Percentiles rank a stretch among this genome's conserved stretches.
Evolutionary conservation across 2,797 vertebrate genomes (phyloP).

Genomic region (Liparis tanakae): DNA sequence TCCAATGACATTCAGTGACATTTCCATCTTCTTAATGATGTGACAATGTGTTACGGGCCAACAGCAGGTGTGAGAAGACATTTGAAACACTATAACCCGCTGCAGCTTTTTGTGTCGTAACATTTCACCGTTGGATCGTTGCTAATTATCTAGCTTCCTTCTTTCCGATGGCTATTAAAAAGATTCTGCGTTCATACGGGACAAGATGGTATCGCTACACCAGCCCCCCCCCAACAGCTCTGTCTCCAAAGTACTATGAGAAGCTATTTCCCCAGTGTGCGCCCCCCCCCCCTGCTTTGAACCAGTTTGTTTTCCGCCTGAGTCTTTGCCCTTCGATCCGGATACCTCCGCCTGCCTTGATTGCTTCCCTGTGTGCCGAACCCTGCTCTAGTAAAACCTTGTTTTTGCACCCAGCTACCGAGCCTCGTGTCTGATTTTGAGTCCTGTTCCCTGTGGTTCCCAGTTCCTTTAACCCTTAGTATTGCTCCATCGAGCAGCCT

Average conservation of each 20-base stretch:
- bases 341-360: no score
- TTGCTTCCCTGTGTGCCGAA: no score
- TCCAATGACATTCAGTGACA: slow-evolving; percentile 28
- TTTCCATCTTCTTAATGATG: slow-evolving; percentile 29
- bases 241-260: no score
- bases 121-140: not conserved
- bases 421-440: no score
- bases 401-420: no score
- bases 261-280: no score
- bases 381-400: no score
- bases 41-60: slow-evolving; percentile 4
- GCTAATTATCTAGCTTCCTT: not conserved
- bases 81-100: slow-evolving; percentile 6
- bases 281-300: no score
- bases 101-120: not conserved
- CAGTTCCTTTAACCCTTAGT: not conserved
- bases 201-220: not conserved
- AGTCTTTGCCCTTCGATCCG: no score
- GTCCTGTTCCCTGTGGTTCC: no score
- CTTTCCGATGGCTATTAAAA: not conserved
- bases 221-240: no score
- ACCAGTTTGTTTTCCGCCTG: no score
- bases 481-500: not conserved
- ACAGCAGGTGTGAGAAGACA: not conserved
- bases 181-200: not conserved